Evolutionary conservation across 2,888 invertebrate genomes (phyloP).

Genomic region (Anoncus sp.): DNA sequence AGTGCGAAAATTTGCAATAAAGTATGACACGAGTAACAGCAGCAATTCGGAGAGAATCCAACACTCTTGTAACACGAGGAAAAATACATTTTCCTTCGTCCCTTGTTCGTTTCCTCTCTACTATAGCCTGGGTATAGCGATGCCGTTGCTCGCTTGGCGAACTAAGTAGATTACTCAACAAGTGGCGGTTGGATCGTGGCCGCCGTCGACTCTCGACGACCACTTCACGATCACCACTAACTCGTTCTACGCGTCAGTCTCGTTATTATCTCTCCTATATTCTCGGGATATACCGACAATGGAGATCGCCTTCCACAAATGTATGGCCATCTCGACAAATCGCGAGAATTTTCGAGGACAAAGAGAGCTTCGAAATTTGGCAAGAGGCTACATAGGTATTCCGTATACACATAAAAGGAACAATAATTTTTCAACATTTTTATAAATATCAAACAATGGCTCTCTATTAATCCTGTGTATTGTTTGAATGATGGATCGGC

Average conservation of each 20-base stretch:
- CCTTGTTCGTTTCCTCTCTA: conserved; percentile 14
- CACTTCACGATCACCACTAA: conserved; percentile 63
- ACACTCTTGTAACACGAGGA: conserved; percentile 21
- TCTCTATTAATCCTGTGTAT: no score
- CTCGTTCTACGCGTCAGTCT: conserved; percentile 30
- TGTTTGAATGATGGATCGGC: no score
- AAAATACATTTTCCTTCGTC: conserved; percentile 48
- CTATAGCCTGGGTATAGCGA: conserved; percentile 22
- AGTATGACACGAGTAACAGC: not conserved
- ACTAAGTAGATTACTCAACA: conserved; percentile 83
- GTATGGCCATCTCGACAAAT: not conserved
- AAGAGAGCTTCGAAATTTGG: no score
- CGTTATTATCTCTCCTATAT: conserved; percentile 57
- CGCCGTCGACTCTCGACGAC: conserved; percentile 75
- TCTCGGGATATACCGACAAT: conserved; percentile 54
- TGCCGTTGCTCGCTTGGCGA: conserved; percentile 74
- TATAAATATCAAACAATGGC: no score
- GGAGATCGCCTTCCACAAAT: not conserved
- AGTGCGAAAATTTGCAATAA: not conserved
- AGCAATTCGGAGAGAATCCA: conserved; percentile 22
- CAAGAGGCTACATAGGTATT: no score
- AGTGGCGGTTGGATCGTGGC: conserved; percentile 80
- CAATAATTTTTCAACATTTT: no score
- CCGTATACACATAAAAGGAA: no score
- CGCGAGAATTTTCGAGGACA: not conserved